phyloP scores from a whole-genome alignment of 2,888 invertebrate genomes.

The Xestia sexstrigata region DNA sequence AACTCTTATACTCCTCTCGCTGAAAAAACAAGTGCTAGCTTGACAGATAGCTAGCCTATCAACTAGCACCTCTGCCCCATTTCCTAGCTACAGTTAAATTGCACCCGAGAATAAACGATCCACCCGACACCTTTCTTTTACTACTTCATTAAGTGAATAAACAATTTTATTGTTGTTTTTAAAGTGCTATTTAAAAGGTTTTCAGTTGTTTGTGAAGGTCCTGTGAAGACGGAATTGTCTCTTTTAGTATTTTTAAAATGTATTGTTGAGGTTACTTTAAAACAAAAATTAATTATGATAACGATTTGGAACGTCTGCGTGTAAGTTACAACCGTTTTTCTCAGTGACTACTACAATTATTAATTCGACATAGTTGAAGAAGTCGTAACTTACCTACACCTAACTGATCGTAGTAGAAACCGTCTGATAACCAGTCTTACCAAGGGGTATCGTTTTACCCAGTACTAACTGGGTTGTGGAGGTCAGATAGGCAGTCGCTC shows the following conservation, averaged over 20 bases:
- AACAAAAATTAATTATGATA: background rate
- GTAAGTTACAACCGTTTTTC: background rate
- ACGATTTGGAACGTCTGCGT: background rate
- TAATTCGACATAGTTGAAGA: background rate
- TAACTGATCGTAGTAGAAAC: too few relatives aligned
- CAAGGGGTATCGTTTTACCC: too few relatives aligned
- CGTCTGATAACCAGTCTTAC: too few relatives aligned
- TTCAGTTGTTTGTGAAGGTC: slow-evolving; percentile 5
- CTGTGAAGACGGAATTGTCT: background rate
- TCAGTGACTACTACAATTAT: background rate
- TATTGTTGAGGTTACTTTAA: background rate
- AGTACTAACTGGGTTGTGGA: too few relatives aligned
- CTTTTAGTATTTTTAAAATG: background rate
- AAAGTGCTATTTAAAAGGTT: slow-evolving; percentile 27
- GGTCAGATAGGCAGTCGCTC: too few relatives aligned
- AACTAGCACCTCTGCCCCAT: slow-evolving; percentile 47
- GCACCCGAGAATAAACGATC: slow-evolving; percentile 55
- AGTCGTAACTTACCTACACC: background rate
- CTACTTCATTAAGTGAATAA: slow-evolving; percentile 50
- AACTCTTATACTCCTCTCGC: background rate
- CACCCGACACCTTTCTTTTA: slow-evolving; percentile 44
- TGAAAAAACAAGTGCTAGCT: slow-evolving; percentile 34
- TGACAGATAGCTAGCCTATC: slow-evolving; percentile 45
- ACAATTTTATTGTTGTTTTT: slow-evolving; percentile 35
- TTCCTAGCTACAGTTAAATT: slow-evolving; percentile 49